Evolutionary conservation across 1,140 invertebrate species (phyloP), one percentile per base, ranked within the genome.

Genomic region (Wiebesia pumilae): DNA sequence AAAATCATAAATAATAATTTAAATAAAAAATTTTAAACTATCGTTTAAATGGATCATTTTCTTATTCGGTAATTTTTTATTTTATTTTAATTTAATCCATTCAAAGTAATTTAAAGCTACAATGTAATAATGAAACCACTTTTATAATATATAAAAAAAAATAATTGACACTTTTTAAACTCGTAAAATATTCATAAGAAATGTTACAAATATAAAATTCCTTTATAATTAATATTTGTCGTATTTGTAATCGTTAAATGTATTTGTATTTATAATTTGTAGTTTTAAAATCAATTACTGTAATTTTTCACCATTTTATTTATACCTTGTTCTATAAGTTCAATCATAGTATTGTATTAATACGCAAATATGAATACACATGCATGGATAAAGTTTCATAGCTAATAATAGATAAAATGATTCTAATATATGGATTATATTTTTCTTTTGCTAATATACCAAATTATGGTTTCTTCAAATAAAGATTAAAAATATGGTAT

Each of bases 21-120:
- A 16, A 47, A 47, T 12, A 7, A 16, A 54, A 54, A 54, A 16
- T 2, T 54, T 54, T 54, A 19, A 2, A 16, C 14, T 54, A 54
- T 19, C n/a, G n/a, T 16, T 54, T 54, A 19, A 54, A 54, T 54
- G 2, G 43, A 47, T 80, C 54, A 14, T 65, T 16, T 24, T 65
- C 3, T 81, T 30, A 58, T 54, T 58, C 30, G n/a, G n/a, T 62
- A 82, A 65, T 81, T 77, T 79, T 73, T 58, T 73, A 69, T 21
- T 69, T 38, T 35, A 67, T 51, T 12, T 69, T 69, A 69, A 69
- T 30, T 69, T n/a, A n/a, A n/a, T n/a, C n/a, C 30, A 69, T 69
- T 69, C 10, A n/a, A n/a, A 69, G 38, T 43, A 16, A 67, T 51
- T n/a, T 54, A 75, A 33, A 30, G 3, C 54, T 14, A 47, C 14